Percentiles rank a stretch among this genome's conserved stretches.
Evolutionary conservation across 2,888 invertebrate species (phyloP).

Genomic region (Oconnorella tubifera): DNA sequence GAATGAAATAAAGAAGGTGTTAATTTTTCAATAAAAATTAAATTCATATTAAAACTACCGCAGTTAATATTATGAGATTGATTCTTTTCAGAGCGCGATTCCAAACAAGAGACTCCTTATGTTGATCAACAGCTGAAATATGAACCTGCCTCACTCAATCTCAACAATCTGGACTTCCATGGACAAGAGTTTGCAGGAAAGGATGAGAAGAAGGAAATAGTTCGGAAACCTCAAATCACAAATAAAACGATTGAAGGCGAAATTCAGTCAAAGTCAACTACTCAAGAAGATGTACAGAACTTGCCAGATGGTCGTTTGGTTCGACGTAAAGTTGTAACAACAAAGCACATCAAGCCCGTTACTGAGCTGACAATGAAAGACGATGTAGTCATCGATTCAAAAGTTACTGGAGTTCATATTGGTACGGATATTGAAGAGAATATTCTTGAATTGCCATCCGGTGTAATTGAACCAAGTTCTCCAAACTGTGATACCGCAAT

Average conservation of each 20-base stretch:
- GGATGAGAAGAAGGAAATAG: not conserved
- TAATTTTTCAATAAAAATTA: no score
- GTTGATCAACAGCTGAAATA: not conserved
- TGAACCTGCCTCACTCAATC: not conserved
- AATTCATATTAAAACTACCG: no score
- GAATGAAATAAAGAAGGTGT: no score
- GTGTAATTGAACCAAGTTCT: slow-evolving; percentile 15
- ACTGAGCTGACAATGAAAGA: slow-evolving; percentile 10
- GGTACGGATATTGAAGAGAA: slow-evolving; percentile 18
- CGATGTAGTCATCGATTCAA: slow-evolving; percentile 8
- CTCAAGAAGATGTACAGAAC: slow-evolving; percentile 1
- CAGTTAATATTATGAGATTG: not conserved
- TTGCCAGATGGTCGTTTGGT: slow-evolving; percentile 12
- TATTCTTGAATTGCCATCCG: slow-evolving; percentile 12
- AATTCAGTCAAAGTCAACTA: slow-evolving; percentile 3
- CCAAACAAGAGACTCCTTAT: not conserved
- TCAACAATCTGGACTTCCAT: not conserved
- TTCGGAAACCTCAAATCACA: not conserved
- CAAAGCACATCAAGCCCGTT: slow-evolving; percentile 13
- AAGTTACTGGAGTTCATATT: slow-evolving; percentile 2
- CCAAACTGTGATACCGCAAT: slow-evolving; percentile 15
- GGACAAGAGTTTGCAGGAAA: not conserved
- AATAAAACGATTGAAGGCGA: slow-evolving; percentile 11
- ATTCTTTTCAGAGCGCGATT: not conserved
- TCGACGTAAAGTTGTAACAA: slow-evolving; percentile 8